Conservation (phyloP, 2,113 vertebrate genomes). For the Climacteris rufus region DNA sequence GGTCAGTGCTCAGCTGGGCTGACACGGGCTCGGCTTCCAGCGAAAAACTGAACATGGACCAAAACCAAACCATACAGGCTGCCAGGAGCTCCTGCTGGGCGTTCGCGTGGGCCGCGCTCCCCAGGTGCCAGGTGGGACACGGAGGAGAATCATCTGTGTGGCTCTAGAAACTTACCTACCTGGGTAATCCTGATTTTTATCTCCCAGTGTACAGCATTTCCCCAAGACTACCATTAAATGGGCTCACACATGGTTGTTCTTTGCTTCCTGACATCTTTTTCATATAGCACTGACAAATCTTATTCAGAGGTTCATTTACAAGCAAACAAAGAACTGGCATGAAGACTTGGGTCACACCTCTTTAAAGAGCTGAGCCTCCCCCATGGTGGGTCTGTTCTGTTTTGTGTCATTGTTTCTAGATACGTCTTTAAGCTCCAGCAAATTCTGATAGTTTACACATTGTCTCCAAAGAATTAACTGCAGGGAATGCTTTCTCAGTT, state of each 20-base stretch:
- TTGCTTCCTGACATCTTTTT: neutral
- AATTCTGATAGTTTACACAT: neutral
- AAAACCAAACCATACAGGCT: rapidly evolving
- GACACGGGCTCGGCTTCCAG: neutral
- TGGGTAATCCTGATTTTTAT: neutral
- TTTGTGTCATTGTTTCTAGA: conserved; percentile 27
- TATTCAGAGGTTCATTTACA: neutral
- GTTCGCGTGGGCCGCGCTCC: rapidly evolving
- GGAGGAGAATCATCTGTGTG: neutral
- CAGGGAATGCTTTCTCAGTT: neutral
- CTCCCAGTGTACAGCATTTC: rapidly evolving
- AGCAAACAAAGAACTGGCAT: conserved; percentile 24
- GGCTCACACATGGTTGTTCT: neutral
- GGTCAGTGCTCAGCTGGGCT: neutral
- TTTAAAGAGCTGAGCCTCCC: neutral
- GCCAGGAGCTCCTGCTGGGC: rapidly evolving
- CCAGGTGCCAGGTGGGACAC: neutral
- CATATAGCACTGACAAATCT: neutral
- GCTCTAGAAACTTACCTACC: neutral
- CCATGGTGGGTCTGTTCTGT: neutral
- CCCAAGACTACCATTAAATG: neutral
- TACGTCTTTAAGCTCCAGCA: neutral
- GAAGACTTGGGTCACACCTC: neutral
- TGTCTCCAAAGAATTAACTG: neutral
- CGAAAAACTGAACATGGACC: neutral